Conservation (phyloP, 1,140 invertebrate species). For the Pseudobourletiella spinata region DNA sequence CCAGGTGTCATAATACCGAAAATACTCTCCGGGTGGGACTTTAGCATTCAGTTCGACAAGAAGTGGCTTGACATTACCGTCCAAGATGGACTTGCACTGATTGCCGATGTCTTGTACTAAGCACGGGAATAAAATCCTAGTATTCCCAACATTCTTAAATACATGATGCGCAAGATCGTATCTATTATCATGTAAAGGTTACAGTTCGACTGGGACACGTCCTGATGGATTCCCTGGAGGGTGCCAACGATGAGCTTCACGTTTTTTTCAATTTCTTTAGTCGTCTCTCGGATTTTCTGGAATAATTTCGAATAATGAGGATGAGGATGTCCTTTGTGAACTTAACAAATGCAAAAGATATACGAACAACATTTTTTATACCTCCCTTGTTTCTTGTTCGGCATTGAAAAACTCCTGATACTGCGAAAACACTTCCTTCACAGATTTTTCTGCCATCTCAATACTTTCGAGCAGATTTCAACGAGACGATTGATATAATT, state of each 20-base stretch:
- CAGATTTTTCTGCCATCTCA: conserved; percentile 9
- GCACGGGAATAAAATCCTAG: conserved; percentile 42
- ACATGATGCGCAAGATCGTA: no score
- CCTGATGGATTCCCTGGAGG: conserved; percentile 63
- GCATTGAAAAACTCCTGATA: conserved; percentile 55
- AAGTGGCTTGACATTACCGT: conserved; percentile 45
- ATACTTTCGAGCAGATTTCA: no score
- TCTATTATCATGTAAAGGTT: no score
- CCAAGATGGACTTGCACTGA: conserved; percentile 51
- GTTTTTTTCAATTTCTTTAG: conserved; percentile 58
- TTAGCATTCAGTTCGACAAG: conserved; percentile 51
- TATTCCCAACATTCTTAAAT: conserved; percentile 5
- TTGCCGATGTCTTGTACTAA: conserved; percentile 46
- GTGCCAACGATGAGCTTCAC: conserved; percentile 56
- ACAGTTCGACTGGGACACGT: conserved; percentile 40
- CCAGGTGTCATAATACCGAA: conserved; percentile 81
- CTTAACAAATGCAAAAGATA: neutral
- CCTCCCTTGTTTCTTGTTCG: conserved; percentile 57
- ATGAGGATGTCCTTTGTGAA: no score
- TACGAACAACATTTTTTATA: conserved; percentile 37
- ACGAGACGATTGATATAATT: no score
- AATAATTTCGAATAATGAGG: no score
- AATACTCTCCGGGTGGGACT: conserved; percentile 59
- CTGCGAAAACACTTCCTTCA: conserved; percentile 49
- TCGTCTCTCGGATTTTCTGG: conserved; percentile 57